Base-by-base conservation (phyloP, 2,888 invertebrate species). In the Andrena chrysosceles region DNA sequence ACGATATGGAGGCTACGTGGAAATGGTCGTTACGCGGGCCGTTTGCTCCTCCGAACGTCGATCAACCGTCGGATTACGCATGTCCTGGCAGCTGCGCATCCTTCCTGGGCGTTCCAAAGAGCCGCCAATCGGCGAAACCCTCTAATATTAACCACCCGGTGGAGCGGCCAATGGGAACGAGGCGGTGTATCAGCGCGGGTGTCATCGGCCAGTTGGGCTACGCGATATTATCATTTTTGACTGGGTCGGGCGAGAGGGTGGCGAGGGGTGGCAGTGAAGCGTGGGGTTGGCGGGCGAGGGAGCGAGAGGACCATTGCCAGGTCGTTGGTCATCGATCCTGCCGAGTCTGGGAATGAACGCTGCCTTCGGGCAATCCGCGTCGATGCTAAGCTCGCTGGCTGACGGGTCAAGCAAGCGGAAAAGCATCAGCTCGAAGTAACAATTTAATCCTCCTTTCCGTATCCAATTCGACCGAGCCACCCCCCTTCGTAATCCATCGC, bases 51-150 rank as follows among this genome's bases (percentile, higher is more conserved):
- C 80, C 69, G 74, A 83, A 83, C 84, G 89, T 89, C 89, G 89
- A 89, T 89, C 84, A 89, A 67, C 77, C 78, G 86, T 85, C 86
- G 91, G 91, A 92, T 91, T 93, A 93, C 93, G 92, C 92, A 93
- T 92, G 93, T 93, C 92, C 91, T 87, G 87, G 89, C 91, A 91
- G 91, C 91, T 91, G 93, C 93, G 92, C 93, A 94, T 94, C 93
- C 93, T 93, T 93, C 93, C 93, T 92, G 93, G 93, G 93, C 93
- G 93, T 93, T 90, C 89, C 92, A 77, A 85, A 84, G 83, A 67
- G 74, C 89, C 88, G 86, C 93, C 93, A 93, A 93, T 93, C 90
- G 87, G 85, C 81, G 86, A 82, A 81, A 83, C 81, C 83, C 87
- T 83, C 87, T 89, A 85, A 91, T 92, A 89, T 90, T 72, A 89